Evolutionary conservation across 1,140 invertebrate species (phyloP).

Genomic region (Aphaenogaster rudis): DNA sequence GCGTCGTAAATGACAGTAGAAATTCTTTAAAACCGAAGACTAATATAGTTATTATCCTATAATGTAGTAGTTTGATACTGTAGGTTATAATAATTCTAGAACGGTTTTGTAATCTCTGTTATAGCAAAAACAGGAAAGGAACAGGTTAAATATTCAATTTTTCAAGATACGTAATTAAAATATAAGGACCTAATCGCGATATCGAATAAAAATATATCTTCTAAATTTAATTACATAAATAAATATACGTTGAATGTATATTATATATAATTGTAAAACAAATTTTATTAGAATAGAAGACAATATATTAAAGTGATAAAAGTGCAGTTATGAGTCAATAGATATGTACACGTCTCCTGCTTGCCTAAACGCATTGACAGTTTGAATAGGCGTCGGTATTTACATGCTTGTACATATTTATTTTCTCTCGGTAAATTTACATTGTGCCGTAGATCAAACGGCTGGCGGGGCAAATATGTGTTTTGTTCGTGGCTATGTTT

Average conservation of each 20-base stretch:
- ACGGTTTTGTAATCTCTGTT: neutral
- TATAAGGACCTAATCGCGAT: neutral
- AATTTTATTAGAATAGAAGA: neutral
- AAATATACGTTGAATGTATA: neutral
- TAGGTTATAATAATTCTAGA: neutral
- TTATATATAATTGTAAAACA: neutral
- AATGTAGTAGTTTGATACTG: neutral
- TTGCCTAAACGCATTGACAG: conserved; percentile 47
- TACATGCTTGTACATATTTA: conserved; percentile 61
- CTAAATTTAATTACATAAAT: neutral
- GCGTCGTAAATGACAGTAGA: neutral
- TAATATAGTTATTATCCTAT: neutral
- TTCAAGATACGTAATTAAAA: neutral
- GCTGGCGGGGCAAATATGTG: conserved; percentile 75
- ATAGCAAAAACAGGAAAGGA: neutral
- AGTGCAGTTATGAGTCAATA: conserved; percentile 37
- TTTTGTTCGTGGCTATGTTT: conserved; percentile 57
- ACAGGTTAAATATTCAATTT: neutral
- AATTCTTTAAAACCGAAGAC: conserved; percentile 2
- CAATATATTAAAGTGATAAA: conserved; percentile 12
- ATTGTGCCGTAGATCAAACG: conserved; percentile 73
- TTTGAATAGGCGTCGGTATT: conserved; percentile 47
- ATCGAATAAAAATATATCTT: conserved; percentile 1
- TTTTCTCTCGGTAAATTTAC: conserved; percentile 51
- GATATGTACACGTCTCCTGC: conserved; percentile 23